Evolutionary conservation across 35 echinoderm and acorn worm genomes (phyloP), one percentile per base, ranked within the genome.

Genomic region (Diadema setosum): DNA sequence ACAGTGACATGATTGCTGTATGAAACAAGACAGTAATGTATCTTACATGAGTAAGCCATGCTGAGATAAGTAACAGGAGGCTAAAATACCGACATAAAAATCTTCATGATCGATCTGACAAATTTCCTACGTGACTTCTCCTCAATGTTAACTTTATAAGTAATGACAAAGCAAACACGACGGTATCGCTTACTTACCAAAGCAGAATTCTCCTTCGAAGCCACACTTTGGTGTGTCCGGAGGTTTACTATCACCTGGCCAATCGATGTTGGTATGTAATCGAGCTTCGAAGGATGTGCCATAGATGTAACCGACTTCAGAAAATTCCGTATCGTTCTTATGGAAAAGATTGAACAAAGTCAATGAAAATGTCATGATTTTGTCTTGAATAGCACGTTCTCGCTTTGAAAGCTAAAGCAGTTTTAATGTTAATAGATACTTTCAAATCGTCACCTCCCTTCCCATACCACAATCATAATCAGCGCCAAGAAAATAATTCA

Each of bases 151-250:
- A n/a, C n/a, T n/a, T n/a, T n/a, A n/a, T 52, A 52, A 52, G 9
- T 52, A 9, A 52, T 52, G n/a, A 52, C 9, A 9, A 52, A 52
- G n/a, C 48, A 52, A 52, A 52, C 48, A 52, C n/a, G n/a, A 52
- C 41, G n/a, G 33, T 9, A 11, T 30, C 7, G 24, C 26, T 49
- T 44, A 70, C 90, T 85, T 64, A 95, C 93, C 93, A n/a, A 91
- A 55, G 45, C 94, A 96, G 7, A 83, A 21, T 65, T 96, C 89
- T 46, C 90, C 85, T 12, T 92, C 35, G 45, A 91, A 96, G 27
- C 94, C 94, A 76, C 94, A 96, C 0, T 41, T 39, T 41, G 94
- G 94, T 20, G 85, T 45, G 39, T 97, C 91, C 9, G 29, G 70
- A 3, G 95, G 95, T 29, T 87, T 65, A 5, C 23, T 35, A 15